phyloP scores from a whole-genome alignment of 30 jellyfish, hydroid and myxozoan species.

The Sanderia malayensis region DNA sequence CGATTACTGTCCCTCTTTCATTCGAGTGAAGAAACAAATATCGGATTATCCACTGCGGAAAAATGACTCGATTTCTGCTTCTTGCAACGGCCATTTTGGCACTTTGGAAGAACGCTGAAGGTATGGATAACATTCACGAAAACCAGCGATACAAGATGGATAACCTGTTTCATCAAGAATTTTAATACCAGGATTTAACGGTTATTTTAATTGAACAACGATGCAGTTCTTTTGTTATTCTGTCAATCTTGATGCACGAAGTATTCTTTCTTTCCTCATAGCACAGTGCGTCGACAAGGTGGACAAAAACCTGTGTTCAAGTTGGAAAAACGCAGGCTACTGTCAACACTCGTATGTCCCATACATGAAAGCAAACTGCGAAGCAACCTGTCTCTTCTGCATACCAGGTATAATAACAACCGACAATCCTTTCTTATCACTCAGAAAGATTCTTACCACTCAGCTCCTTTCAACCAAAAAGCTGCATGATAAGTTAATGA shows the following conservation, averaged over 20 bases:
- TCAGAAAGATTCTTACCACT: background rate
- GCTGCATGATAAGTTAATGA: background rate
- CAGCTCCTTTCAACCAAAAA: background rate
- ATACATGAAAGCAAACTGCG: background rate
- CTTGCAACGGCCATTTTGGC: background rate
- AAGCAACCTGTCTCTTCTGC: conserved; percentile 3
- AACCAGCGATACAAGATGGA: no score
- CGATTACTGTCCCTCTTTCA: background rate
- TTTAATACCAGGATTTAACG: no score
- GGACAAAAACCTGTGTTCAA: background rate
- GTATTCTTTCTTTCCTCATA: background rate
- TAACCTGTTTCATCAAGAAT: no score
- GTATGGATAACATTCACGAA: background rate
- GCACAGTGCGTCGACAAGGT: background rate
- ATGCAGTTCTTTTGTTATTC: no score
- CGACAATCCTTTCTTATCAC: background rate
- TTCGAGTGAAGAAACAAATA: background rate
- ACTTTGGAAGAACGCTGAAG: background rate
- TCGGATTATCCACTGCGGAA: background rate
- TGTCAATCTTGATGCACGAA: no score
- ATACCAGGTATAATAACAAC: background rate
- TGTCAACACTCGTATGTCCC: background rate
- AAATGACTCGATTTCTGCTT: background rate
- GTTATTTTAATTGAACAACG: no score
- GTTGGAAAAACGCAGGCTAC: background rate